Conservation (phyloP, 1,140 invertebrate genomes). For the Aradophagus sp. region DNA sequence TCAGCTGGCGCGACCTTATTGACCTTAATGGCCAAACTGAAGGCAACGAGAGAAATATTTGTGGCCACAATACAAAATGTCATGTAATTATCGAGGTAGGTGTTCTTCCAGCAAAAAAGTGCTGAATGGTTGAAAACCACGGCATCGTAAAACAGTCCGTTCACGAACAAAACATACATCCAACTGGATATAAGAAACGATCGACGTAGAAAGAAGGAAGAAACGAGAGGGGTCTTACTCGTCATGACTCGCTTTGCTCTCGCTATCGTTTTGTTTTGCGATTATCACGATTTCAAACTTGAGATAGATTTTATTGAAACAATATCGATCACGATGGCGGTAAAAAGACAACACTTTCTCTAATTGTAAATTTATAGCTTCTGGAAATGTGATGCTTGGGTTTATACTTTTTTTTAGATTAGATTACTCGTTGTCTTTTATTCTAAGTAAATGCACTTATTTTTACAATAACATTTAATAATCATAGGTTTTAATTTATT, state of each 20-base stretch:
- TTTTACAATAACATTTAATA: too few relatives aligned
- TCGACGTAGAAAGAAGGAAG: conserved; percentile 37
- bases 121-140: conserved; percentile 62
- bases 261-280: conserved; percentile 50
- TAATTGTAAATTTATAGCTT: too few relatives aligned
- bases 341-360: conserved; percentile 36
- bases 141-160: conserved; percentile 68
- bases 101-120: conserved; percentile 67
- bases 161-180: conserved; percentile 63
- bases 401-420: too few relatives aligned
- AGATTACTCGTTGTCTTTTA: too few relatives aligned
- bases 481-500: too few relatives aligned
- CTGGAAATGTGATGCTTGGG: too few relatives aligned
- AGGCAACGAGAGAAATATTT: conserved; percentile 64
- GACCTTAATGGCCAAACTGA: conserved; percentile 16
- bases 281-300: conserved; percentile 20
- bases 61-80: conserved; percentile 69
- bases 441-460: too few relatives aligned
- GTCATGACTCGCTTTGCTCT: conserved; percentile 41
- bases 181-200: conserved; percentile 47
- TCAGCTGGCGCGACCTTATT: conserved; percentile 19
- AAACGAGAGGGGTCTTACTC: conserved; percentile 59
- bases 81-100: conserved; percentile 73
- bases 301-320: conserved; percentile 42
- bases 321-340: conserved; percentile 17